Evolutionary conservation across 2,113 vertebrate genomes (phyloP), one percentile per base, ranked within the genome.

Genomic region (Nothoprocta perdicaria): DNA sequence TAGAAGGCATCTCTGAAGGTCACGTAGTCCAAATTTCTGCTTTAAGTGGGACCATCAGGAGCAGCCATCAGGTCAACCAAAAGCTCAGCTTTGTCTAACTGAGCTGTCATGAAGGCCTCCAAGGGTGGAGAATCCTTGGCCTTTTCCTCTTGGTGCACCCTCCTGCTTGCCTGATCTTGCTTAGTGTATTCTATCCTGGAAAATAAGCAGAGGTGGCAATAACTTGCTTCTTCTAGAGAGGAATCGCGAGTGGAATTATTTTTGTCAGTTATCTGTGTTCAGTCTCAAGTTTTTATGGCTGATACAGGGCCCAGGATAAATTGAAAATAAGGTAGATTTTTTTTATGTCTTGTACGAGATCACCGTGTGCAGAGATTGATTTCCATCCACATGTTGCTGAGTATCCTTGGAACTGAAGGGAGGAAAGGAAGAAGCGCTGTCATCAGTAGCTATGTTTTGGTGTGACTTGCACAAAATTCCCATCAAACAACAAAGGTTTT

Each of bases 371-470:
- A 61, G 21, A 40, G 29, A 7, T 53, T 72, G 13, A 10, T 63
- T 65, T 66, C 40, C 80, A 38, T 65, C 43, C 4, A 2, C 23
- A 53, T 45, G 80, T 35, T 80, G 38, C 14, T 41, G 58, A 71
- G 84, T 61, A 27, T 85, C 40, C 13, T 3, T 72, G 76, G 65
- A 72, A 61, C 41, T 22, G 31, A 48, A 60, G 10, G 4, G 27
- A 46, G 38, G 16, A 11, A 71, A 31, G 45, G 62, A 15, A 12
- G 43, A 45, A 35, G 27, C 45, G 29, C 27, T 88, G 38, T 68
- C 46, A 31, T 23, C 23, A 7, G 53, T 80, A 58, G 24, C 18
- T 13, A 18, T 3, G 2, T 10, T 77, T 18, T n/a, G 0, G 0
- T 55, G 23, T 69, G 48, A 71, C 38, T 60, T 5, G 21, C 27